phyloP scores from a whole-genome alignment of 2,113 vertebrate genomes.

The Lucifuga dentata region DNA sequence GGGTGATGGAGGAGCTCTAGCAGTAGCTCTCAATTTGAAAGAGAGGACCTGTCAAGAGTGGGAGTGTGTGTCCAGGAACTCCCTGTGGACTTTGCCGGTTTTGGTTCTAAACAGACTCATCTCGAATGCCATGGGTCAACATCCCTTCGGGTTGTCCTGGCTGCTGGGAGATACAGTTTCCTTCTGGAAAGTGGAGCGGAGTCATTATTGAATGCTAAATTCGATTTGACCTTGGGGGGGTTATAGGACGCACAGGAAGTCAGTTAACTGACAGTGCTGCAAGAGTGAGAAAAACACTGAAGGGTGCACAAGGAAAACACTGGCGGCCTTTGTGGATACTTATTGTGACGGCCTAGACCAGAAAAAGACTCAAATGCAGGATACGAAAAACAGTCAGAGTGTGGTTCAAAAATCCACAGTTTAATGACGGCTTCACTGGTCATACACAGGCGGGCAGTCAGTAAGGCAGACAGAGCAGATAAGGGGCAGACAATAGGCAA shows the following conservation, averaged over 20 bases:
- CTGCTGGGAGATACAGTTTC: conserved; percentile 42
- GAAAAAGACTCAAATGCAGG: too few relatives aligned
- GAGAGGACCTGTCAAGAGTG: background rate
- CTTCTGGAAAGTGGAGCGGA: conserved; percentile 37
- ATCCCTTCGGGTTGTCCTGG: conserved; percentile 21
- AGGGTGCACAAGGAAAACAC: background rate
- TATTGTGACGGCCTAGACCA: too few relatives aligned
- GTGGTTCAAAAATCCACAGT: too few relatives aligned
- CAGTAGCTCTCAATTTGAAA: background rate
- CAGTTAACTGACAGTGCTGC: conserved; percentile 23
- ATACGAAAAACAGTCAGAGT: too few relatives aligned
- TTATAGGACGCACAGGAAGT: conserved; percentile 33
- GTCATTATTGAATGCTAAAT: conserved; percentile 69
- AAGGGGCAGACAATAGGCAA: too few relatives aligned
- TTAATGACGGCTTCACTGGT: too few relatives aligned
- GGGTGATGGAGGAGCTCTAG: conserved; percentile 11
- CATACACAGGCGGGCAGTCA: too few relatives aligned
- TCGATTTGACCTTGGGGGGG: conserved; percentile 60
- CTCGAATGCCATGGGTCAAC: conserved; percentile 26
- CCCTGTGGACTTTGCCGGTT: conserved; percentile 14
- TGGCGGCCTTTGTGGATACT: conserved; percentile 7
- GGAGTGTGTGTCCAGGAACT: conserved; percentile 8
- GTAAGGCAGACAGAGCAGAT: too few relatives aligned
- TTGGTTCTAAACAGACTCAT: conserved; percentile 23
- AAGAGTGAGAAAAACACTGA: conserved; percentile 13